Conservation (phyloP, 2,113 vertebrate genomes). For the Lamprologus speciosus region DNA sequence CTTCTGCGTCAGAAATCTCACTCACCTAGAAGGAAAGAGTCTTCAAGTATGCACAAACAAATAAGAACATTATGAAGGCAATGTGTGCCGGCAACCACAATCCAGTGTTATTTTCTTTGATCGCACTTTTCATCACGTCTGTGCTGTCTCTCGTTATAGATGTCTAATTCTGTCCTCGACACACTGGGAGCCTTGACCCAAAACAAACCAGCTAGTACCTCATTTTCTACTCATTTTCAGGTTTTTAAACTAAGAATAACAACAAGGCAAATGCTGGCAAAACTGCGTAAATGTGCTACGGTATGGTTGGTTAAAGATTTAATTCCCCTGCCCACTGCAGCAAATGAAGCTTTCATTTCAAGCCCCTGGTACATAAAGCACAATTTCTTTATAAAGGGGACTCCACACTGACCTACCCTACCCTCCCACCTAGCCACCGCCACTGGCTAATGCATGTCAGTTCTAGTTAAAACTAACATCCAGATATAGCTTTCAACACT, state of each 20-base stretch:
- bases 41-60: background rate
- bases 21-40: background rate
- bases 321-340: background rate
- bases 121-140: background rate
- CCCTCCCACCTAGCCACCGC: background rate
- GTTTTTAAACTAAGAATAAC: constrained; percentile 19
- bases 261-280: background rate
- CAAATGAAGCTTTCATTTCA: constrained; percentile 18
- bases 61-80: background rate
- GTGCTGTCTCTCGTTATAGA: background rate
- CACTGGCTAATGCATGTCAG: constrained; percentile 36
- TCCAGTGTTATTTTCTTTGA: background rate
- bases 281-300: background rate
- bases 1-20: background rate
- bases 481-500: constrained; percentile 37
- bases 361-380: constrained; percentile 42
- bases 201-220: constrained; percentile 37
- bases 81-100: background rate
- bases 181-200: background rate
- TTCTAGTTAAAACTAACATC: constrained; percentile 1
- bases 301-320: background rate
- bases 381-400: constrained; percentile 25
- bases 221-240: constrained; percentile 42
- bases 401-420: background rate
- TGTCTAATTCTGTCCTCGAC: background rate